Conservation (phyloP, 2,797 vertebrate species). For the Premnoplex brunnescens region DNA sequence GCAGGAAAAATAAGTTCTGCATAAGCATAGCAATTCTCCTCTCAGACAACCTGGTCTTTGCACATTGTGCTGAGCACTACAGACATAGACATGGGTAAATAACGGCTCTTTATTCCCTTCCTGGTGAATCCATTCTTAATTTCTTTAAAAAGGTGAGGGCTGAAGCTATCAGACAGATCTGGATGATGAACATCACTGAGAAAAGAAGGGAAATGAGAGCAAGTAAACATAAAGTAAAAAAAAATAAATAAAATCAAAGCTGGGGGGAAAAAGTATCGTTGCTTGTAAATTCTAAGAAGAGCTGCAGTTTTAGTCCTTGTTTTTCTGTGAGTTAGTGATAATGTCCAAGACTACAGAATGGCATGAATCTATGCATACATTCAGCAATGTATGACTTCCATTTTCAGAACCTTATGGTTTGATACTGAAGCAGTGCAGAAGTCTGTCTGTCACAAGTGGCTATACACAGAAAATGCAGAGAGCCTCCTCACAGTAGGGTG, state of each 20-base stretch:
- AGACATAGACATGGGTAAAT: background rate
- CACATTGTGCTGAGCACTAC: background rate
- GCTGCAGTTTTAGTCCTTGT: background rate
- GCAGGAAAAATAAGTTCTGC: background rate
- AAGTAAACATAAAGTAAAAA: background rate
- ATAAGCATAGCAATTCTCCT: background rate
- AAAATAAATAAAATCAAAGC: background rate
- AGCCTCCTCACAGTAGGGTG: background rate
- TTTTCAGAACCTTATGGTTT: fast-evolving
- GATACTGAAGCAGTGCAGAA: background rate
- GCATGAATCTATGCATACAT: background rate
- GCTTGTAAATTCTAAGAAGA: background rate
- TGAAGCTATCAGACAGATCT: background rate
- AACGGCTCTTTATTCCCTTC: background rate
- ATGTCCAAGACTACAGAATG: background rate
- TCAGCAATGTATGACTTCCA: background rate
- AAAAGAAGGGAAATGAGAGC: background rate
- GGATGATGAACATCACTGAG: background rate
- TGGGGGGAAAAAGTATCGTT: background rate
- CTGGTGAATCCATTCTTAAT: background rate
- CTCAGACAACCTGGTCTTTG: background rate
- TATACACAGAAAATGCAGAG: background rate
- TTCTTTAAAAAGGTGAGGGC: background rate
- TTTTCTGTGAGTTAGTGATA: background rate
- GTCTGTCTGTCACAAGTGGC: background rate